Percentiles rank a stretch among this genome's conserved stretches.
Conservation (phyloP, 1,140 invertebrate genomes). For the Drosophila fuyamai region DNA sequence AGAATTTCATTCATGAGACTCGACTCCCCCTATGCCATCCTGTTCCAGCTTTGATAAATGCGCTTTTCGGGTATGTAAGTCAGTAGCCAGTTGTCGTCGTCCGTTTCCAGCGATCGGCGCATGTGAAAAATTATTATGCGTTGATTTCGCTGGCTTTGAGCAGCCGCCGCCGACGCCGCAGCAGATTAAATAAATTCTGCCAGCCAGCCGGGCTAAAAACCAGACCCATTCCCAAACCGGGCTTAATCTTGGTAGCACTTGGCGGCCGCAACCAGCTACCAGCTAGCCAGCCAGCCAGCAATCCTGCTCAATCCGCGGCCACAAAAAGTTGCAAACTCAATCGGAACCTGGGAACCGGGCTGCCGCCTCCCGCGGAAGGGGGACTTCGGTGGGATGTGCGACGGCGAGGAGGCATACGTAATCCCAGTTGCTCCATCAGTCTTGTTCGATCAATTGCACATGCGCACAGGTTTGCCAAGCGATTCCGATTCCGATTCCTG, state of each 20-base stretch:
- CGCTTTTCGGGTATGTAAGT: conserved; percentile 81
- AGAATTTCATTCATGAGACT: conserved; percentile 64
- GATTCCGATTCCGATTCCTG: conserved; percentile 12
- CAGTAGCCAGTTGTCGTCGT: conserved; percentile 73
- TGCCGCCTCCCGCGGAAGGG: conserved; percentile 1
- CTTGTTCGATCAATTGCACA: conserved; percentile 84
- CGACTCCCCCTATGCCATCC: conserved; percentile 14
- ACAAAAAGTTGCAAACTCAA: conserved; percentile 83
- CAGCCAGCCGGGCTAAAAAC: conserved; percentile 36
- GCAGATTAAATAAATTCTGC: conserved; percentile 84
- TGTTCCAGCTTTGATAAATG: conserved; percentile 75
- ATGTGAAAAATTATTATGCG: conserved; percentile 84
- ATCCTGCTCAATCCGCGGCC: conserved; percentile 51
- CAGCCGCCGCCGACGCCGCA: conserved; percentile 73
- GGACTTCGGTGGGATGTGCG: neutral
- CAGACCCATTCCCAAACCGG: conserved; percentile 14
- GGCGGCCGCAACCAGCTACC: conserved; percentile 1
- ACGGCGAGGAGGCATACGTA: conserved; percentile 59
- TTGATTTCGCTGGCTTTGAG: conserved; percentile 66
- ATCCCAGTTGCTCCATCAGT: conserved; percentile 84
- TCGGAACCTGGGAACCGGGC: conserved; percentile 59
- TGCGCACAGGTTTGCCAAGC: conserved; percentile 72
- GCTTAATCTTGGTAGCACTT: conserved; percentile 69
- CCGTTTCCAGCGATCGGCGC: conserved; percentile 38
- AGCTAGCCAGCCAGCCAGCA: conserved; percentile 20